Base-by-base conservation (phyloP, 2,113 vertebrate genomes). In the Gnathonemus echidnorhynchus region DNA sequence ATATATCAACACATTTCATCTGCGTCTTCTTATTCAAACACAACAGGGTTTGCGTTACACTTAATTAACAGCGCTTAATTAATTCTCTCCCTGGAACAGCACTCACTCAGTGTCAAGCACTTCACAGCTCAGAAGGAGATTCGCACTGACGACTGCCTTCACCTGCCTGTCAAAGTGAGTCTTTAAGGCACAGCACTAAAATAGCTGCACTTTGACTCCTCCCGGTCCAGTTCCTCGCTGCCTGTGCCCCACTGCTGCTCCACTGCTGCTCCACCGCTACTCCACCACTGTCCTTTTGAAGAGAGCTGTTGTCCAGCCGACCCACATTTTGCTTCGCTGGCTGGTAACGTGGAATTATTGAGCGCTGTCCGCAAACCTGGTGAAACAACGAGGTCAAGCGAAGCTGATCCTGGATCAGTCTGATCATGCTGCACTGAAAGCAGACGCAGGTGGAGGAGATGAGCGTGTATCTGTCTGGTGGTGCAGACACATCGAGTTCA, bases 41-140 rank as follows among this genome's bases (percentile, higher is more conserved):
- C 86, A 39, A 35, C 48, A 53, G 86, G 49, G 50, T 39, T 31
- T 53, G 50, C 48, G 19, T 53, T 15, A 19, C 86, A 21, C 86
- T 87, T 56, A 87, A 87, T 87, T 87, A 52, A 87, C 48, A 35
- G 83, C 9, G 21, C 45, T 56, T 87, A 87, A 87, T 87, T 87
- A 52, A 56, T 87, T 56, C 27, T 13, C 49, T 87, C 86, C 27
- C 15, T 27, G 50, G 49, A 87, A 87, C 50, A 87, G 48, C 21
- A 48, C 27, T 87, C 50, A 56, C 50, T 17, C 86, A 7, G 86
- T 35, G 50, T 50, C 48, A 19, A 56, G 50, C 86, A 21, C 49
- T 87, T 87, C 50, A 17, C 48, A 56, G 86, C 50, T 56, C 50
- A 31, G 86, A 87, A 53, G 50, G 39, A 42, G 48, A 86, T 86